Percentiles rank a stretch among this genome's conserved stretches.
phyloP scores from a whole-genome alignment of 2,888 invertebrate species.

The Megalurothrips usitatus region DNA sequence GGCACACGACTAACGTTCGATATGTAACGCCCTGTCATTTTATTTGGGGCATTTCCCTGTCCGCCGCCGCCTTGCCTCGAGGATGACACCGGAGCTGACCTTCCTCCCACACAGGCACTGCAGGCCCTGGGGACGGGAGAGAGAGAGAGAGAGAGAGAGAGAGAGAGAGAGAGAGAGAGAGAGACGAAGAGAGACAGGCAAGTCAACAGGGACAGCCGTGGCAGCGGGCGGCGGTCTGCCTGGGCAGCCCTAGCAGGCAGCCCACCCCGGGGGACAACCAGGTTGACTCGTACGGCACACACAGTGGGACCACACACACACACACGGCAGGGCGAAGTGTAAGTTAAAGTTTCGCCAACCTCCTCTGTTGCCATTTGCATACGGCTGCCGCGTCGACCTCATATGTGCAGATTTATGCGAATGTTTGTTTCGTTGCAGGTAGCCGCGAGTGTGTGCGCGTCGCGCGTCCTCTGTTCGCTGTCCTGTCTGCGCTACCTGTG shows the following conservation, averaged over 20 bases:
- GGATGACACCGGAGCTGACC: too few relatives aligned
- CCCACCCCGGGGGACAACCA: background rate
- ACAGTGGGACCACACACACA: too few relatives aligned
- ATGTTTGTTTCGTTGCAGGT: constrained; percentile 9
- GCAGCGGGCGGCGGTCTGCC: background rate
- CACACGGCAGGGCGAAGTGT: background rate
- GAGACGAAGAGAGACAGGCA: background rate
- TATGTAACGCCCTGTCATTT: too few relatives aligned
- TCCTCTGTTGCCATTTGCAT: background rate
- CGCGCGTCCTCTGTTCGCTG: too few relatives aligned
- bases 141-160: too few relatives aligned
- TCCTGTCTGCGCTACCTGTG: too few relatives aligned
- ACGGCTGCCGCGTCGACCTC: background rate
- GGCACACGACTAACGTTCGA: too few relatives aligned
- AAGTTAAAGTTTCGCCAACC: background rate
- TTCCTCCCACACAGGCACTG: too few relatives aligned
- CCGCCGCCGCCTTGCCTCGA: too few relatives aligned
- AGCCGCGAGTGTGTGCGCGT: background rate
- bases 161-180: too few relatives aligned
- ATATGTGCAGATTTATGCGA: constrained; percentile 25
- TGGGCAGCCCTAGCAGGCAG: background rate
- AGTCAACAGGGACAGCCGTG: background rate
- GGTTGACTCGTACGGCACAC: background rate
- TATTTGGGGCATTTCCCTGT: too few relatives aligned
- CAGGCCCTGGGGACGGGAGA: too few relatives aligned